Evolutionary conservation across 1,140 invertebrate genomes (phyloP).

Genomic region (Artemia franciscana): DNA sequence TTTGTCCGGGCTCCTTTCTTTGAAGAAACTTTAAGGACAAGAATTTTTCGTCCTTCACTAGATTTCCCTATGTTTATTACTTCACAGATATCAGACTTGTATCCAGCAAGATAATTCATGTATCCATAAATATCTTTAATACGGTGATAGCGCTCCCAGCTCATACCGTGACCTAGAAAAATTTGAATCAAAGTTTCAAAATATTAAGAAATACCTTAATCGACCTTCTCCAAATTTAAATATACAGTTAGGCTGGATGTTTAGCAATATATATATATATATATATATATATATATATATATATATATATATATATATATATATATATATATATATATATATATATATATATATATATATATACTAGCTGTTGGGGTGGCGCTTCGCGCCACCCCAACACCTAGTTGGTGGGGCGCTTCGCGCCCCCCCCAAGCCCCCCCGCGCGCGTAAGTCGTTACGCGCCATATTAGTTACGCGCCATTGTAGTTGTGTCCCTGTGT

Average conservation of each 20-base stretch:
- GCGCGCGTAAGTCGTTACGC: no score
- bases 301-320: background rate
- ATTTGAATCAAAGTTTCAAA: background rate
- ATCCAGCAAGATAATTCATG: constrained; percentile 41
- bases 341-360: background rate
- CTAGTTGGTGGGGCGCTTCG: no score
- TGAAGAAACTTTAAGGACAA: constrained; percentile 32
- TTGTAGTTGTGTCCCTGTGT: no score
- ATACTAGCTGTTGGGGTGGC: background rate
- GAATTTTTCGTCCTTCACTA: constrained; percentile 42
- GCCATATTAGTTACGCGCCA: no score
- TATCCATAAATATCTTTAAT: constrained; percentile 28
- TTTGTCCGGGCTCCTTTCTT: constrained; percentile 17
- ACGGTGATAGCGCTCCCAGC: constrained; percentile 18
- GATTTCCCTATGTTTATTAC: constrained; percentile 47
- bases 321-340: background rate
- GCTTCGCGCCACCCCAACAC: no score
- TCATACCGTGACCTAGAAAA: constrained; percentile 13
- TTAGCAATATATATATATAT: background rate
- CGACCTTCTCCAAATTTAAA: background rate
- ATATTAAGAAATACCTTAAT: background rate
- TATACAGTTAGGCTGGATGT: background rate
- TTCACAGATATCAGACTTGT: constrained; percentile 38
- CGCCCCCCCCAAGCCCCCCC: no score
- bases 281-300: background rate